Base-by-base conservation (phyloP, 1,140 invertebrate species). In the Pogonognathellus flavescens region DNA sequence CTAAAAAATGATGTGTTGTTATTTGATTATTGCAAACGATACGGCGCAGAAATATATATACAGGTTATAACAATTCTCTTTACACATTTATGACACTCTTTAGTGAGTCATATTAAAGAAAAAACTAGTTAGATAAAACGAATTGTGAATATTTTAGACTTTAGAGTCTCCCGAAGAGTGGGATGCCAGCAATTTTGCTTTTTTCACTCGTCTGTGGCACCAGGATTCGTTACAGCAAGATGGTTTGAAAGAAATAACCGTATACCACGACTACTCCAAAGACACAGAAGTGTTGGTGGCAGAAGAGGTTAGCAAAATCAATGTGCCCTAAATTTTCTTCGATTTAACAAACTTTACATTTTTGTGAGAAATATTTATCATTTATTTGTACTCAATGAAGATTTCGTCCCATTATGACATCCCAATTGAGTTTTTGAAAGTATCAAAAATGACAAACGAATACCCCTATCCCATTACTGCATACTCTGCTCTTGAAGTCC, bases 1-100 rank as follows among this genome's bases (percentile, higher is more conserved):
- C n/a, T 76, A 31, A 50, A 31, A 50, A 31, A 41, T n/a, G 70
- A 76, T 18, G n/a, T 18, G 14, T 8, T 76, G 1, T 49, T 76
- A 14, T 76, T 76, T n/a, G 70, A 76, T 76, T 76, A 76, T 49
- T 76, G 70, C 49, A 76, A 76, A 76, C 49, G 70, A 76, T 50
- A 76, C 49, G 70, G 70, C 1, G 70, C 70, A n/a, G 70, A 76
- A 11, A 31, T 31, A 1, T 76, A 76, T 76, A 31, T 76, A 18
- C 70, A 76, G 70, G 70, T 76, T n/a, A 0, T 10, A 41, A 11
- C n/a, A 11, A 41, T 7, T 41, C 14, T 49, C 16, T 18, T 18
- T 5, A 2, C 7, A 6, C 31, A 41, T 41, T 41, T 41, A 41
- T 41, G 1, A 41, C 6, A n/a, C 31, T 41, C 1, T 41, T 41